These are phyloP conservation scores for Caenorhabditis macrosperma DNA, from an alignment of 2,888 invertebrate species.

Conservation along the genomic window DNA sequence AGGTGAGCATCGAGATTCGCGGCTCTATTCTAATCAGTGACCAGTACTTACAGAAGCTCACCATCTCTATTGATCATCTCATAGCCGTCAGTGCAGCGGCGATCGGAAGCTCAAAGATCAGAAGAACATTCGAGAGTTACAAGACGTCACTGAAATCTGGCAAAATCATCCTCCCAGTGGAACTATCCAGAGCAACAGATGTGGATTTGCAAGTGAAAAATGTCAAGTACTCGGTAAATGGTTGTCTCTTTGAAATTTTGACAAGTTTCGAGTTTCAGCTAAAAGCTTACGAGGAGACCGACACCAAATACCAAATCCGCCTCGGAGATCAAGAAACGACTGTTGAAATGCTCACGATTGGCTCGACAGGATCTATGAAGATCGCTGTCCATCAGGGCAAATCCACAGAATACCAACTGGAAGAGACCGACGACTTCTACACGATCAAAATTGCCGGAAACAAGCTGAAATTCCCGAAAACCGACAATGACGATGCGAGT, in stretches of 20 bases:
- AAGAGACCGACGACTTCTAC: slow-evolving; percentile 39
- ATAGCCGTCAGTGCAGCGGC: slow-evolving; percentile 41
- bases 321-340: slow-evolving; percentile 34
- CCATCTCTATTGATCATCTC: slow-evolving; percentile 20
- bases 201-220: slow-evolving; percentile 22
- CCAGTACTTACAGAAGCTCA: slow-evolving; percentile 33
- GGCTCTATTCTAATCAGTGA: neutral
- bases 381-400: slow-evolving; percentile 24
- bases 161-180: slow-evolving; percentile 41
- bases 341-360: slow-evolving; percentile 32
- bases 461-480: slow-evolving; percentile 39
- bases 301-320: slow-evolving; percentile 26
- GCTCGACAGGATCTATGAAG: neutral
- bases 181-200: slow-evolving; percentile 8
- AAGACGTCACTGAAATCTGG: slow-evolving; percentile 23
- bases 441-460: slow-evolving; percentile 38
- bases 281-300: slow-evolving; percentile 29
- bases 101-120: slow-evolving; percentile 36
- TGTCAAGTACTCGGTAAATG: slow-evolving; percentile 18
- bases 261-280: neutral
- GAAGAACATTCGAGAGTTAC: slow-evolving; percentile 26
- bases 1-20: slow-evolving; percentile 9
- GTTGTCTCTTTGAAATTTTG: neutral
- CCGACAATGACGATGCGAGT: slow-evolving; percentile 30
- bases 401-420: slow-evolving; percentile 36